Conservation (phyloP, 2,113 vertebrate genomes). For the Gyps fulvus region DNA sequence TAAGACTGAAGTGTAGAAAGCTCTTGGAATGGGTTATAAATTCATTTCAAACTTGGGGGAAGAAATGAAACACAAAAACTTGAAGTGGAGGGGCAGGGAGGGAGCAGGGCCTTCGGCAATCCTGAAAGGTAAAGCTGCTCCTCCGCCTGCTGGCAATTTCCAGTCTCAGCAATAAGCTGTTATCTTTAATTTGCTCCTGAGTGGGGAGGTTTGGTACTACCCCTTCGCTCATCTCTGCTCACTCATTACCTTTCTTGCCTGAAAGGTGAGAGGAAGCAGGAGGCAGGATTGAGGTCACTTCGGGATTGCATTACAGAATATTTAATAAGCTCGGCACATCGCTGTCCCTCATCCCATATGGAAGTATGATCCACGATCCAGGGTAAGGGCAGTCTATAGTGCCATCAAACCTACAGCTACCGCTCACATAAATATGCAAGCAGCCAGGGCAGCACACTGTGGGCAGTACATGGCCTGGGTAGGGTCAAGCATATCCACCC, state of each 20-base stretch:
- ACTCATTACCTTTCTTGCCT: not conserved
- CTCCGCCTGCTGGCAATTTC: not conserved
- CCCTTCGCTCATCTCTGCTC: not conserved
- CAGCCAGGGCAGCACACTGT: not conserved
- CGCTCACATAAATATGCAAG: fast-evolving
- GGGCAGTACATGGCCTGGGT: fast-evolving
- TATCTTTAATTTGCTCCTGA: not conserved
- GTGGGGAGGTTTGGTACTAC: not conserved
- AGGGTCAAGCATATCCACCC: not conserved
- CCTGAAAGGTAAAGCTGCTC: not conserved
- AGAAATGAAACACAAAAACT: not conserved
- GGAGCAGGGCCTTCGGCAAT: not conserved
- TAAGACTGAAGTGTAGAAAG: not conserved
- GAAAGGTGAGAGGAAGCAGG: conserved; percentile 30
- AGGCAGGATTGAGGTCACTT: not conserved
- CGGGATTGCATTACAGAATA: not conserved
- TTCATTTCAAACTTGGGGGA: not conserved
- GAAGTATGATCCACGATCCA: not conserved
- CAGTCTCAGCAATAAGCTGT: not conserved
- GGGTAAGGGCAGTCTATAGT: not conserved
- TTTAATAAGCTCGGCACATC: not conserved
- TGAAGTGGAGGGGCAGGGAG: not conserved
- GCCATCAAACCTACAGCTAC: not conserved
- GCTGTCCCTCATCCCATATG: not conserved
- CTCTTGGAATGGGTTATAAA: not conserved